Evolutionary conservation across 2,888 invertebrate species (phyloP), one percentile per base, ranked within the genome.

Genomic region (Dryobota labecula): DNA sequence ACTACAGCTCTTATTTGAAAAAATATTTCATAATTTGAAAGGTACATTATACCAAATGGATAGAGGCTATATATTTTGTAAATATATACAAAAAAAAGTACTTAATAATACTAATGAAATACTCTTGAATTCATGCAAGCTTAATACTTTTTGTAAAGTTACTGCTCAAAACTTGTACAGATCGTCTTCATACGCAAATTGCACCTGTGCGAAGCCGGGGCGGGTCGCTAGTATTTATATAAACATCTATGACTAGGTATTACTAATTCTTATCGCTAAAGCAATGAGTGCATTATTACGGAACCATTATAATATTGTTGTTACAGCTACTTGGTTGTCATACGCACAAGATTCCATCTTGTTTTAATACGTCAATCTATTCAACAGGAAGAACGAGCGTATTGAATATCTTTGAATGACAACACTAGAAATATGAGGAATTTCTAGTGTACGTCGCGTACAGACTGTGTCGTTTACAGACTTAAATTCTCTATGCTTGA

Each of bases 281-380:
- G 61, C 49, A 78, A 54, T 69, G n/a, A 41, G 15, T 43, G 41
- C 20, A 70, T 74, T 74, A 54, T 74, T 70, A 36, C 13, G 6
- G 20, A 11, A n/a, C 18, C 18, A 20, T 33, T 36, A 67, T 57
- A 30, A 57, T 70, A 78, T 53, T 70, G n/a, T 77, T 77, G 38
- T 43, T 20, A 43, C 49, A 67, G 18, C 20, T 71, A 47, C 20
- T 38, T 15, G n/a, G 51, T 38, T 24, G 8, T 30, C 38, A 63
- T 7, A 27, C 41, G 13, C 49, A 43, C 49, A 61, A 30, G 30
- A 51, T 51, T 63, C 11, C 7, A 60, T 33, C 11, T 58, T 41
- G 15, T 15, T 61, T 15, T 6, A 43, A 20, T 36, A 41, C 24
- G 36, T 75, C 45, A 58, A 41, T 1, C 58, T 33, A 73, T 58